These are phyloP conservation scores for Emmelina monodactyla DNA, from an alignment of 2,888 invertebrate species.

Conservation along the genomic window DNA sequence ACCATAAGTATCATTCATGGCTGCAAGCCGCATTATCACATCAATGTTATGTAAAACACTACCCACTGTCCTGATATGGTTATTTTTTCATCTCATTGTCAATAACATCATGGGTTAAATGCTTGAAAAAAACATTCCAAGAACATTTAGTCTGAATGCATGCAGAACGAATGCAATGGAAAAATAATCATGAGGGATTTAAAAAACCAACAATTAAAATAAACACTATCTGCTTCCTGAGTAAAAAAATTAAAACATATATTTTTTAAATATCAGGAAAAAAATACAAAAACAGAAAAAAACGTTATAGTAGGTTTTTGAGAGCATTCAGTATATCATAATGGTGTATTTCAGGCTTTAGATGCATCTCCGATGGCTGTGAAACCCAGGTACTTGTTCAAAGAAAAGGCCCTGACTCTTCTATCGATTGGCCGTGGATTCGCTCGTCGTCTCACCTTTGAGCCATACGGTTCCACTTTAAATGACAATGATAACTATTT, in stretches of 20 bases:
- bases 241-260: too few relatives aligned
- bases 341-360: conserved; percentile 46
- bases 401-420: conserved; percentile 71
- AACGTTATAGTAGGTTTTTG: conserved; percentile 8
- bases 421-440: conserved; percentile 77
- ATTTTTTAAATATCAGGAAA: too few relatives aligned
- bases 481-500: conserved; percentile 77
- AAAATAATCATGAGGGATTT: conserved; percentile 36
- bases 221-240: too few relatives aligned
- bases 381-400: conserved; percentile 68
- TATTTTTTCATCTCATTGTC: conserved; percentile 37
- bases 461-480: conserved; percentile 65
- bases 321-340: conserved; percentile 24
- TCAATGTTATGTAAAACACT: conserved; percentile 28
- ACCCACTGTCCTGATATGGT: conserved; percentile 31
- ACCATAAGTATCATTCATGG: conserved; percentile 66
- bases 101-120: conserved; percentile 8
- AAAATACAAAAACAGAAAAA: too few relatives aligned
- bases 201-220: too few relatives aligned
- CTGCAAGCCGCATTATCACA: conserved; percentile 43
- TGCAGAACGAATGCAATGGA: conserved; percentile 17
- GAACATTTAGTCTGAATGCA: neutral
- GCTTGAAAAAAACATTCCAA: neutral
- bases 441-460: conserved; percentile 76
- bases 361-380: conserved; percentile 49